Percentiles rank a stretch among this genome's conserved stretches.
Evolutionary conservation across 2,113 vertebrate genomes (phyloP).

Genomic region (Phaethornis superciliosus): DNA sequence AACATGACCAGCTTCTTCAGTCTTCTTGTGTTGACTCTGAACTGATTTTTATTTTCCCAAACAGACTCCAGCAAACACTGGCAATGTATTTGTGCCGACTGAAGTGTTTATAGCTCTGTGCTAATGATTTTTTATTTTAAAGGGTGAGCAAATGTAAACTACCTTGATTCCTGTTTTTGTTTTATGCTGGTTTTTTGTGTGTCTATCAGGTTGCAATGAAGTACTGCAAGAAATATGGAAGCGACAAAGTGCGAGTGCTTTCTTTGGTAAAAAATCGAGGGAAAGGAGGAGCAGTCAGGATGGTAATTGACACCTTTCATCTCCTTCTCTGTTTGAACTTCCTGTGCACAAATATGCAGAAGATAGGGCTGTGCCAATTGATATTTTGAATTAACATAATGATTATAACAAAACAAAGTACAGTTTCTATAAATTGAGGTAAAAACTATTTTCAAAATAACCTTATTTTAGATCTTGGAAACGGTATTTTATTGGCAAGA

Average conservation of each 20-base stretch:
- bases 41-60: slow-evolving; percentile 28
- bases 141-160: neutral
- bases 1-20: neutral
- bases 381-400: neutral
- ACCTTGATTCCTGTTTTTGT: neutral
- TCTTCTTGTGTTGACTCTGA: neutral
- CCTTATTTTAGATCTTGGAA: neutral
- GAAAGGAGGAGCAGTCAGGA: slow-evolving; percentile 92
- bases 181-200: slow-evolving; percentile 57
- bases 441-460: neutral
- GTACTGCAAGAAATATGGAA: slow-evolving; percentile 86
- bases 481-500: neutral
- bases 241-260: slow-evolving; percentile 91
- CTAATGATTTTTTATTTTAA: neutral
- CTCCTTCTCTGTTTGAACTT: slow-evolving; percentile 35
- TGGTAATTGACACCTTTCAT: slow-evolving; percentile 79
- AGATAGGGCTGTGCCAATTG: neutral
- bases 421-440: neutral
- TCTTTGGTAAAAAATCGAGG: slow-evolving; percentile 89
- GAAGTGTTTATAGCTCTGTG: slow-evolving; percentile 26
- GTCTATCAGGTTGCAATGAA: slow-evolving; percentile 84
- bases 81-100: neutral
- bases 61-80: slow-evolving; percentile 10
- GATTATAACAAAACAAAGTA: neutral
- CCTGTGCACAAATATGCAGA: neutral